These are phyloP conservation scores for Oxyruncus cristatus DNA, from an alignment of 2,113 vertebrate species.

Conservation along the genomic window DNA sequence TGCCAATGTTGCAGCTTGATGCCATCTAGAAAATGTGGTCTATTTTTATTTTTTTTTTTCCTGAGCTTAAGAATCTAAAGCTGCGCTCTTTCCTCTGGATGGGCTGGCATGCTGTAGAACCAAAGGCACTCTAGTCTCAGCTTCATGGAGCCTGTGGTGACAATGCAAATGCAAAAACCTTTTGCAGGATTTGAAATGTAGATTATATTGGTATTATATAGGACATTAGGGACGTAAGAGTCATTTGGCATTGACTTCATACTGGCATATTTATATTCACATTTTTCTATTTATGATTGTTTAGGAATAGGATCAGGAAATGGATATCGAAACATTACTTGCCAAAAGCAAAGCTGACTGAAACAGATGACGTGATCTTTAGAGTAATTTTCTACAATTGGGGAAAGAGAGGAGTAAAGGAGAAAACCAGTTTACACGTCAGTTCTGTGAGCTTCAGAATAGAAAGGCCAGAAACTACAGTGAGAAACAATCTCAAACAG, in stretches of 20 bases:
- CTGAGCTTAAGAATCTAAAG: neutral
- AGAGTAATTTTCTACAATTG: neutral
- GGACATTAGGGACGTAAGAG: neutral
- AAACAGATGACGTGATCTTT: neutral
- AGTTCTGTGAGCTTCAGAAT: neutral
- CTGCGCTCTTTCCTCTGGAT: neutral
- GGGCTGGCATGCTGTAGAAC: neutral
- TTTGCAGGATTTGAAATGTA: neutral
- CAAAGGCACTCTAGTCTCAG: neutral
- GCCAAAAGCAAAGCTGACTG: slow-evolving; percentile 45
- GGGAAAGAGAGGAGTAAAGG: slow-evolving; percentile 3
- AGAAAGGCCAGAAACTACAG: slow-evolving; percentile 22
- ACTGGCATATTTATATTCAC: slow-evolving; percentile 15
- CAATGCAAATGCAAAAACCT: neutral
- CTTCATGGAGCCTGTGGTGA: neutral
- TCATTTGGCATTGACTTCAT: slow-evolving; percentile 35
- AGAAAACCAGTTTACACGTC: slow-evolving; percentile 26
- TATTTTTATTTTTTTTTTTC: neutral
- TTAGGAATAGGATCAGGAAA: slow-evolving; percentile 49
- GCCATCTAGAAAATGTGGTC: neutral
- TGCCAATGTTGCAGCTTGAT: neutral
- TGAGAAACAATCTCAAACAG: slow-evolving; percentile 44
- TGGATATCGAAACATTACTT: neutral
- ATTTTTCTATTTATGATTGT: slow-evolving; percentile 36
- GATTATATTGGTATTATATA: neutral